These are phyloP conservation scores for Falco peregrinus DNA, from an alignment of 2,797 vertebrate species.

Conservation along the genomic window DNA sequence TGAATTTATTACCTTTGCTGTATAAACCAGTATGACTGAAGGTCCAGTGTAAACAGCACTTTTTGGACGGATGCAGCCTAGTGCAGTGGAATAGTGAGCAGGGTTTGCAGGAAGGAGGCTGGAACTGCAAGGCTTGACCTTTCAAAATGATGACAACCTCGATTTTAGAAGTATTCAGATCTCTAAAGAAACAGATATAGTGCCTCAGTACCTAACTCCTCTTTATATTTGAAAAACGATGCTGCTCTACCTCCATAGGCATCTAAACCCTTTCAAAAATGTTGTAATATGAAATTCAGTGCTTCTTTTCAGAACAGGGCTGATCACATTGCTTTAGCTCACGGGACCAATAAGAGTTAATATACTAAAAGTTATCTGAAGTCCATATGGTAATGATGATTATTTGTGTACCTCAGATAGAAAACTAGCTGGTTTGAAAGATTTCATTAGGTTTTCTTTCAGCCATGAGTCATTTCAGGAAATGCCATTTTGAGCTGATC, in stretches of 20 bases:
- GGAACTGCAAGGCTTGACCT: neutral
- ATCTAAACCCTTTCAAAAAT: neutral
- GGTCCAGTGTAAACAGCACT: neutral
- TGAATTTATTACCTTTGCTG: conserved; percentile 7
- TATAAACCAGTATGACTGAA: neutral
- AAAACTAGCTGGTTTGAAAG: neutral
- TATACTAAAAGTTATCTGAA: neutral
- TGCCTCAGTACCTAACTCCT: neutral
- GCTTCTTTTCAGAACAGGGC: neutral
- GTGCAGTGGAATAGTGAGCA: neutral
- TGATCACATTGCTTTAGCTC: neutral
- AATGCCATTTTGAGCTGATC: neutral
- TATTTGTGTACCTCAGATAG: neutral
- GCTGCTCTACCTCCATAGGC: neutral
- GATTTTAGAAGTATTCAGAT: neutral
- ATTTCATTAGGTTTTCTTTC: neutral
- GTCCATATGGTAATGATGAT: neutral
- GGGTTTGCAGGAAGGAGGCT: neutral
- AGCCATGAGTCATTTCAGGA: neutral
- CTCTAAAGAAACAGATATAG: neutral
- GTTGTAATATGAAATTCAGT: neutral
- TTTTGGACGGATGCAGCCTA: neutral
- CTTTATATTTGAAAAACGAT: neutral
- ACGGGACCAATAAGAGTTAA: neutral
- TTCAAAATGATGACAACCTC: neutral